Conservation (phyloP, 2,113 vertebrate genomes). For the Cyprinodon tularosa region DNA sequence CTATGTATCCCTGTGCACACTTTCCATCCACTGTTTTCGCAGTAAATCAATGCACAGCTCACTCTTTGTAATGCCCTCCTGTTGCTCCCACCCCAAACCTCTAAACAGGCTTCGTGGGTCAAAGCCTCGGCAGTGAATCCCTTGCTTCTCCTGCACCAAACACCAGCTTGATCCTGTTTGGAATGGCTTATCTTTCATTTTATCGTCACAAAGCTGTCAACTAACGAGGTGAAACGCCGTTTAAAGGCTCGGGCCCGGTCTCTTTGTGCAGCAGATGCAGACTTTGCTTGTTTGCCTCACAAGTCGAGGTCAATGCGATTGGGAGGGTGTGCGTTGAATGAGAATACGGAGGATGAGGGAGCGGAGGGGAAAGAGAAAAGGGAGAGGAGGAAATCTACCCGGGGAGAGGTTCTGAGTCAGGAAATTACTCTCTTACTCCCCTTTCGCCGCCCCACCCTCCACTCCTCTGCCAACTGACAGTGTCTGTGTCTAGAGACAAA, state of each 20-base stretch:
- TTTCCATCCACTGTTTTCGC: conserved; percentile 26
- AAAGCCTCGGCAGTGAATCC: conserved; percentile 28
- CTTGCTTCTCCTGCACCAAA: conserved; percentile 30
- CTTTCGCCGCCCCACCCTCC: not conserved
- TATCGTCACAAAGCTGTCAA: conserved; percentile 35
- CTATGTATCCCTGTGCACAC: conserved; percentile 4
- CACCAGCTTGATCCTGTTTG: conserved; percentile 35
- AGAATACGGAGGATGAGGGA: conserved; percentile 39
- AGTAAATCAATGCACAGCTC: conserved; percentile 40
- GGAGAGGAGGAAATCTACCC: conserved; percentile 56
- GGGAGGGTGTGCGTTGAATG: conserved; percentile 52
- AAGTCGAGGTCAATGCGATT: conserved; percentile 58
- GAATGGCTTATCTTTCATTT: conserved; percentile 55
- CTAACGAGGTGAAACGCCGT: conserved; percentile 53
- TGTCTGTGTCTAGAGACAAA: conserved; percentile 47
- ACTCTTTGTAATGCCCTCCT: conserved; percentile 30
- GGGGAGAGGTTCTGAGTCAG: conserved; percentile 61
- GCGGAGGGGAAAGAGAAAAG: not conserved
- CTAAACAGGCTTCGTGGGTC: conserved; percentile 49
- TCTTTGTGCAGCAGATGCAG: conserved; percentile 44
- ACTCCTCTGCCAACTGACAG: conserved; percentile 49
- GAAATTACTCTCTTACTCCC: conserved; percentile 59
- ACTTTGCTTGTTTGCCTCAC: conserved; percentile 45
- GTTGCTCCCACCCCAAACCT: conserved; percentile 11
- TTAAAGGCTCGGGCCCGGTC: conserved; percentile 34